A percentile compares a stretch with the other conserved stretches of the same genome.
Conservation (phyloP, 1,140 invertebrate species). For the Platorchestia sp. region DNA sequence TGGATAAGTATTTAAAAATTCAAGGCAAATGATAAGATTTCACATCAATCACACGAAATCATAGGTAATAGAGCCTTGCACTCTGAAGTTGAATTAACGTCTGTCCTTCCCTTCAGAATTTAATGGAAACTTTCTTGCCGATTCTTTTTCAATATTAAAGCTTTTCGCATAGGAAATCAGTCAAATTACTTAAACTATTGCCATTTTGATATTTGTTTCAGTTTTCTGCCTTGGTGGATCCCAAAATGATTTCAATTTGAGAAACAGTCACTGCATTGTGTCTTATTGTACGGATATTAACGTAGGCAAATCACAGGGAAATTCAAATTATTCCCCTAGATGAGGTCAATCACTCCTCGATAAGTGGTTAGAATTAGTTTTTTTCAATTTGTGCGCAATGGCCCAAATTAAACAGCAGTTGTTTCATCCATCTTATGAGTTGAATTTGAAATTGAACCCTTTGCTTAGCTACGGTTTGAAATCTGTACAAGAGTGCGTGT, state of each 20-base stretch:
- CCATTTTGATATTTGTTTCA: not conserved
- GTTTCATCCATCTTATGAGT: no score
- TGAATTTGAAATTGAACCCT: no score
- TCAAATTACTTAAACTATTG: not conserved
- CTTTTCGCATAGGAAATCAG: not conserved
- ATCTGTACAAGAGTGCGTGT: no score
- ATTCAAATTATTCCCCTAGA: no score
- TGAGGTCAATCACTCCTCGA: no score
- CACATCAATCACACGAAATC: no score
- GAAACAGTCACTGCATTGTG: not conserved
- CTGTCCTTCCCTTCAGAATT: not conserved
- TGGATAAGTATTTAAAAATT: not conserved
- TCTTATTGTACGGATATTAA: no score
- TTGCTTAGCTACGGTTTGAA: no score
- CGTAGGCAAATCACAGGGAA: no score
- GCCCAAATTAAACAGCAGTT: not conserved
- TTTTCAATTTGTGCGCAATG: not conserved
- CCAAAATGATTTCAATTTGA: not conserved
- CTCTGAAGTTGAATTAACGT: not conserved
- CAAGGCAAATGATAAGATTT: not conserved
- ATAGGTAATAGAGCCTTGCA: not conserved
- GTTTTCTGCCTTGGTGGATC: not conserved
- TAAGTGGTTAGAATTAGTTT: not conserved
- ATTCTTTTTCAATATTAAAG: not conserved
- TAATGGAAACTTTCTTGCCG: not conserved